These are phyloP conservation scores for Eulemur mongoz DNA, from an alignment of 2,797 vertebrate species.

Conservation along the genomic window DNA sequence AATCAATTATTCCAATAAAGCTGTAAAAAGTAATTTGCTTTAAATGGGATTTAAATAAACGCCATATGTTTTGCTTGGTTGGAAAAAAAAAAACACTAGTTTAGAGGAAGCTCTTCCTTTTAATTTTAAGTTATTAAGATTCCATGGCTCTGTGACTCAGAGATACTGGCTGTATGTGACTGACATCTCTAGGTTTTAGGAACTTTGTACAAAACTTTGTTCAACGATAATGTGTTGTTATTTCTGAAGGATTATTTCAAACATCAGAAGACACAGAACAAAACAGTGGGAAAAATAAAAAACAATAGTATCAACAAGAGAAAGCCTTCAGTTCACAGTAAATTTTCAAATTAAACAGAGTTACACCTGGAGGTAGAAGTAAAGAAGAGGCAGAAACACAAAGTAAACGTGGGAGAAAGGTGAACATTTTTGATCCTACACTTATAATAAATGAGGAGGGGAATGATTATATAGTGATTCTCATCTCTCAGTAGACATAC, in stretches of 20 bases:
- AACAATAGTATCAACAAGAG: background rate
- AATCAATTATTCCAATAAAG: background rate
- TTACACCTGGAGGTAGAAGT: background rate
- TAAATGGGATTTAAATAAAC: background rate
- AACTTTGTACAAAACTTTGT: background rate
- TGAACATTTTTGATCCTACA: background rate
- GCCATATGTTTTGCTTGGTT: background rate
- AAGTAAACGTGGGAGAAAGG: background rate
- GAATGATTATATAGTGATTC: background rate
- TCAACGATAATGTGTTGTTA: background rate
- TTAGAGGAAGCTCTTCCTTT: background rate
- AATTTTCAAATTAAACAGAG: background rate
- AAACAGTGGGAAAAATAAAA: background rate
- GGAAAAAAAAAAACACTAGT: background rate
- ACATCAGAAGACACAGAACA: background rate
- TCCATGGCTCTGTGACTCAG: background rate
- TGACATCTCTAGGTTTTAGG: conserved; percentile 6
- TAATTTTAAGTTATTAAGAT: background rate
- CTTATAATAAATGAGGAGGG: background rate
- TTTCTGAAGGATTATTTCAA: conserved; percentile 8
- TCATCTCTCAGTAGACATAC: background rate
- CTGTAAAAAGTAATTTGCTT: background rate
- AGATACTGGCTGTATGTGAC: background rate
- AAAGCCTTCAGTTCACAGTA: background rate
- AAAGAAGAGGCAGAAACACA: background rate